Percentiles rank a stretch among this genome's conserved stretches.
Evolutionary conservation across 2,113 vertebrate genomes (phyloP).

Genomic region (Hydrolagus affinis): DNA sequence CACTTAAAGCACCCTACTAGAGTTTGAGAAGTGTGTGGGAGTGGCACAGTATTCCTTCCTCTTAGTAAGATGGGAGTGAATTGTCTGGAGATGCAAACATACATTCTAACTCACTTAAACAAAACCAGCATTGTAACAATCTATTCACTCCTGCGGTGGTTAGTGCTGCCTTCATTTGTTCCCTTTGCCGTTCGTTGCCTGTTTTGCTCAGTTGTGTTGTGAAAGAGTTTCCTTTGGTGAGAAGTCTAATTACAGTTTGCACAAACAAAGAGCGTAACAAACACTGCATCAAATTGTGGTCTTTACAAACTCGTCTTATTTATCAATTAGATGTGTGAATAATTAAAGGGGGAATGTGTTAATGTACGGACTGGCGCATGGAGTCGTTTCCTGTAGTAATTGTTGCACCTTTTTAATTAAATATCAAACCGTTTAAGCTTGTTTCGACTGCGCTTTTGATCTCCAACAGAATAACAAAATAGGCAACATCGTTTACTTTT

Average conservation of each 20-base stretch:
- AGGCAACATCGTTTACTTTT: not conserved
- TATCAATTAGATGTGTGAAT: conserved; percentile 11
- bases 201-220: no score
- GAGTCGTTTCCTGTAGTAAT: not conserved
- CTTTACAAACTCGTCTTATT: not conserved
- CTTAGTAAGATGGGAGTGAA: no score
- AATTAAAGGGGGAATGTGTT: not conserved
- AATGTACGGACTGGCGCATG: not conserved
- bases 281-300: not conserved
- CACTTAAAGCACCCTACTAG: no score
- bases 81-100: no score
- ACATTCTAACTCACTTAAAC: no score
- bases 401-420: not conserved
- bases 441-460: not conserved
- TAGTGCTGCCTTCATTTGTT: no score
- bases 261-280: not conserved
- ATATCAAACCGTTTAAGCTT: not conserved
- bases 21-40: no score
- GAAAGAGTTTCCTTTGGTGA: not conserved
- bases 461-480: not conserved
- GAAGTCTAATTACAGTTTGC: not conserved
- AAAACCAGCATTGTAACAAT: no score
- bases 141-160: no score
- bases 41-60: no score
- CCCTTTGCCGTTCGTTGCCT: no score